Evolutionary conservation across 2,888 invertebrate genomes (phyloP).

Genomic region (Coelopa pilipes): DNA sequence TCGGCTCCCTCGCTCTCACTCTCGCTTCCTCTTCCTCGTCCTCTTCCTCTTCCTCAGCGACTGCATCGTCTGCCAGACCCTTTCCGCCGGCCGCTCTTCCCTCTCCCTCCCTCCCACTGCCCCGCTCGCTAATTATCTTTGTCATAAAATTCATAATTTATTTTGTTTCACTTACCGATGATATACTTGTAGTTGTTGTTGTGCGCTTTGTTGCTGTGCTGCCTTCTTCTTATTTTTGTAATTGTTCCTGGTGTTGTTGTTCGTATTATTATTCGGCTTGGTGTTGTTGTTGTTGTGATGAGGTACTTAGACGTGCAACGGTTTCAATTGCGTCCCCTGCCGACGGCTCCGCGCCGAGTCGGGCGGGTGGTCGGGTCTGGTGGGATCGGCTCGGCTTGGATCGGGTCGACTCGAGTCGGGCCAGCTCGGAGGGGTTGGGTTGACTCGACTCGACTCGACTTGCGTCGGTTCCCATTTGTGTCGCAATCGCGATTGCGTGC

Average conservation of each 20-base stretch:
- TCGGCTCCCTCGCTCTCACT: too few relatives aligned
- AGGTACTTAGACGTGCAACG: background rate
- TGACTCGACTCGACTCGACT: background rate
- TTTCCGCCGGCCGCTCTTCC: background rate
- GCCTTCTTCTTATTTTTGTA: too few relatives aligned
- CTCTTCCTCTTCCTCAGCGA: too few relatives aligned
- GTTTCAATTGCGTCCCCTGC: background rate
- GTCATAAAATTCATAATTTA: slow-evolving; percentile 8
- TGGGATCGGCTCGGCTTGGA: background rate
- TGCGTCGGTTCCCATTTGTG: background rate
- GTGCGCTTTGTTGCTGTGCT: background rate
- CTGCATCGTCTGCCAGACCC: background rate
- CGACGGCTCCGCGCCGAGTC: background rate
- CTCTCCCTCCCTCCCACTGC: background rate
- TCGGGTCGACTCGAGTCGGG: background rate
- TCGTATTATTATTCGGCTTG: background rate
- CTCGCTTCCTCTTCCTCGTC: too few relatives aligned
- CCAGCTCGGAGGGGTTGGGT: background rate
- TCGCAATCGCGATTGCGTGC: too few relatives aligned
- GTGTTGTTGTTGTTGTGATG: background rate
- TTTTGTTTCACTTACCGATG: background rate
- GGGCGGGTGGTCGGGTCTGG: background rate
- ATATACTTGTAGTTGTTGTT: background rate
- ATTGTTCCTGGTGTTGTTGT: background rate
- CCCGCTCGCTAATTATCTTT: background rate